Evolutionary conservation across 2,113 vertebrate genomes (phyloP), one percentile per base, ranked within the genome.

Genomic region (Aleadryas rufinucha): DNA sequence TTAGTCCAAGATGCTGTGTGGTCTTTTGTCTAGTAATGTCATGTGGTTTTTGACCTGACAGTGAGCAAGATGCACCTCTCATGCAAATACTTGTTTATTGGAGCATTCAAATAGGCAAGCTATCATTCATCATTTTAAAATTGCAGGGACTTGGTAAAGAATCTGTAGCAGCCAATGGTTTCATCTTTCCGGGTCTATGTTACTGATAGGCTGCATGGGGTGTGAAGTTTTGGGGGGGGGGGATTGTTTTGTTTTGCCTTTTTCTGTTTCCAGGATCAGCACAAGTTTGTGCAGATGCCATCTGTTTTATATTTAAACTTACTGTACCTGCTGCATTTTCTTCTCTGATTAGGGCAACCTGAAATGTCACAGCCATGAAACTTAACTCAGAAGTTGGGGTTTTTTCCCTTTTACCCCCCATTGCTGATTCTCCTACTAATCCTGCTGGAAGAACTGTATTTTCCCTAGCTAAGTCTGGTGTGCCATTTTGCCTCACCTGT

Each of bases 351-450:
- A 5, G 2, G 3, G 22, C 24, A 74, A 54, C 16, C 26, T 71
- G 33, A 68, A 75, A 68, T 57, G 33, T 57, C 53, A 54, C 9
- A 63, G 26, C 31, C 24, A 18, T 69, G n/a, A 45, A 87, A 53
- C 16, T 74, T 61, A 49, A 42, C 5, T 64, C 28, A 49, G 11
- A 53, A 60, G 7, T 16, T 69, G 33, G 37, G 18, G 2, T 3
- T 35, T 66, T 13, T 23, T 4, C 7, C 4, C 14, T 45, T 68
- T 59, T 37, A 11, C 4, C 3, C 6, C 1, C 5, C 6, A 0
- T 21, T 63, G 7, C 30, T 71, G 12, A 45, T 64, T 82, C 22
- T 88, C 5, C 22, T 61, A 3, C 23, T 69, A 74, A 47, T 90
- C 7, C 31, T 87, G 19, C 53, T 63, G 60, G 13, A 17, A 52